These are phyloP conservation scores for Lochmaea crataegi DNA, from an alignment of 2,888 invertebrate species.

Conservation along the genomic window DNA sequence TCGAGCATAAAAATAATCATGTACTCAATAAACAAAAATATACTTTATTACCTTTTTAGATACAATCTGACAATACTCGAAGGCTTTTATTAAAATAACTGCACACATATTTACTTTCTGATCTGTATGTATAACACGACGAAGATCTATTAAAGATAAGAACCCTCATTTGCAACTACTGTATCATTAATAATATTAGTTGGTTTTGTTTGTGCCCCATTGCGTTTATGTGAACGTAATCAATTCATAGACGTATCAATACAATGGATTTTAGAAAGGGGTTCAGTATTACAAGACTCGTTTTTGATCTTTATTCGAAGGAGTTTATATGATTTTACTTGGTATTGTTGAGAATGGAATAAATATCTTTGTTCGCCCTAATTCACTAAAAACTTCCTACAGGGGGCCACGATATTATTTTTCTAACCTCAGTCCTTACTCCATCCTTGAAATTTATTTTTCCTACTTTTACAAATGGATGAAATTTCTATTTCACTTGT, in stretches of 20 bases:
- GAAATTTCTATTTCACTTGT: too few species aligned
- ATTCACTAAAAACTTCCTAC: too few species aligned
- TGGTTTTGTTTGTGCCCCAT: neutral
- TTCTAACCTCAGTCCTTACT: too few species aligned
- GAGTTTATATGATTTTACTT: too few species aligned
- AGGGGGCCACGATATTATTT: too few species aligned
- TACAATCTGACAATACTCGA: neutral
- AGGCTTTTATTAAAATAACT: conserved; percentile 1
- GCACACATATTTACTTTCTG: conserved; percentile 7
- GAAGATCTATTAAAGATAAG: conserved; percentile 7
- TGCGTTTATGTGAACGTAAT: neutral
- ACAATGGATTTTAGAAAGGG: neutral
- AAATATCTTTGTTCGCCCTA: too few species aligned
- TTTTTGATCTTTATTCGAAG: too few species aligned
- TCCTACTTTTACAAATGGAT: too few species aligned
- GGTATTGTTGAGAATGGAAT: too few species aligned
- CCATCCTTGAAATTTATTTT: too few species aligned
- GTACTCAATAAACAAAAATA: too few species aligned
- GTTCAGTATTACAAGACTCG: neutral
- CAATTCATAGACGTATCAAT: neutral
- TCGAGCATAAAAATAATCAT: too few species aligned
- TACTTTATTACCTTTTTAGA: neutral
- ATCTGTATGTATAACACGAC: conserved; percentile 4
- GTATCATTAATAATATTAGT: conserved; percentile 15
- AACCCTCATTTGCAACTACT: conserved; percentile 1